phyloP scores from a whole-genome alignment of 2,113 vertebrate species.

The Melanerpes aurifrons region DNA sequence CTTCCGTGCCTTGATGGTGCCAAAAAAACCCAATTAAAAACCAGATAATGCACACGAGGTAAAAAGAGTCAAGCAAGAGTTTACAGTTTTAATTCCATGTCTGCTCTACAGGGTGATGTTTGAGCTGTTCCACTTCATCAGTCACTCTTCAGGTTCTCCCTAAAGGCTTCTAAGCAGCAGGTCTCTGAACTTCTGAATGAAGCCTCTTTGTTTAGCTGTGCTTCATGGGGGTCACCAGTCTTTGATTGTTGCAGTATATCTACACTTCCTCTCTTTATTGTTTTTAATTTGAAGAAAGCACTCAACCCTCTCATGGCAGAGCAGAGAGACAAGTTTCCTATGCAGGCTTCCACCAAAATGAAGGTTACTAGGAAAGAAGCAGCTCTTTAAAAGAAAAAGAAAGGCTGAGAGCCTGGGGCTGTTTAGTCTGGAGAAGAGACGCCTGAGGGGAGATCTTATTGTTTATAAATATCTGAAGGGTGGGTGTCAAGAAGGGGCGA shows the following conservation, averaged over 20 bases:
- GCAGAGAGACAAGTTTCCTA: slow-evolving; percentile 23
- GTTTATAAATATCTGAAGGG: too few species aligned
- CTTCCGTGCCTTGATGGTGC: slow-evolving; percentile 60
- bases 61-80: slow-evolving; percentile 39
- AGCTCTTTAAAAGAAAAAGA: background rate
- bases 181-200: slow-evolving; percentile 30
- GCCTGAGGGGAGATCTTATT: too few species aligned
- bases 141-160: background rate
- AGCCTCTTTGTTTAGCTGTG: background rate
- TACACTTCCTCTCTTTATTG: background rate
- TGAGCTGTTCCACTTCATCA: slow-evolving; percentile 1
- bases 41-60: background rate
- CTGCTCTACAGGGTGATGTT: background rate
- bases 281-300: slow-evolving; percentile 31
- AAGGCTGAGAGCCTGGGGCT: too few species aligned
- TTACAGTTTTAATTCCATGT: slow-evolving; percentile 33
- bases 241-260: background rate
- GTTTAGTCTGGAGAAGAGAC: too few species aligned
- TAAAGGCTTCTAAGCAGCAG: slow-evolving; percentile 42
- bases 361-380: background rate
- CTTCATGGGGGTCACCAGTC: background rate
- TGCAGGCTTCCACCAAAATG: slow-evolving; percentile 29
- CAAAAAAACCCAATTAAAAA: slow-evolving; percentile 25
- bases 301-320: slow-evolving; percentile 49
- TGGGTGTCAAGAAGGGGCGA: too few species aligned